Evolutionary conservation across 2,888 invertebrate species (phyloP).

Genomic region (Mythimna pallens): DNA sequence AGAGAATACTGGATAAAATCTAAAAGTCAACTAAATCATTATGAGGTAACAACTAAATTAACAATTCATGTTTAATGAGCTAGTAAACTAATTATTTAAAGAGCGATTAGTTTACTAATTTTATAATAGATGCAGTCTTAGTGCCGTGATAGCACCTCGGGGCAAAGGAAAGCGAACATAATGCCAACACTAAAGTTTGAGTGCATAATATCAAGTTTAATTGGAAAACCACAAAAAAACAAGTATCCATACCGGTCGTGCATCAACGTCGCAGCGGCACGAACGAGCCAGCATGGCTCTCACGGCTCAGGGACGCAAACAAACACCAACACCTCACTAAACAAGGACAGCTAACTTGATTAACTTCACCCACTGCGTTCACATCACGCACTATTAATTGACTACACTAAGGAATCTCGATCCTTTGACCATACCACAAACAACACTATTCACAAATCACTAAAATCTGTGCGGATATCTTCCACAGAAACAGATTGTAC

Average conservation of each 20-base stretch:
- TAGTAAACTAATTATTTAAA: conserved; percentile 5
- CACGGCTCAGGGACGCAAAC: conserved; percentile 69
- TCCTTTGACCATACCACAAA: conserved; percentile 50
- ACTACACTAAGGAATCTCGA: conserved; percentile 65
- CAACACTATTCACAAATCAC: conserved; percentile 67
- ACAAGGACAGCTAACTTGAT: conserved; percentile 63
- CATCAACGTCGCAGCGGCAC: conserved; percentile 63
- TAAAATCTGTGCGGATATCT: conserved; percentile 74
- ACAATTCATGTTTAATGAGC: conserved; percentile 2
- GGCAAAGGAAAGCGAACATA: conserved; percentile 8
- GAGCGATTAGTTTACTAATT: conserved; percentile 1
- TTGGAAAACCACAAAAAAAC: conserved; percentile 20
- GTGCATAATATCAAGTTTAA: conserved; percentile 5
- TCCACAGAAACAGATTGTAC: conserved; percentile 82
- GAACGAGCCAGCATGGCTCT: conserved; percentile 78
- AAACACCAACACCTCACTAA: conserved; percentile 72
- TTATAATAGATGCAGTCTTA: background rate
- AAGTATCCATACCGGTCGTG: conserved; percentile 69
- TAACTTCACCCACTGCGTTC: conserved; percentile 65
- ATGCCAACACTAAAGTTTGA: background rate
- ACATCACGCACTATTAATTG: conserved; percentile 71
- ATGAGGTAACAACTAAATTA: conserved; percentile 7
- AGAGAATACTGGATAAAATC: conserved; percentile 7
- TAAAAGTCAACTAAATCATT: background rate
- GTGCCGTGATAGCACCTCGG: background rate